Evolutionary conservation across 2,113 vertebrate species (phyloP), one percentile per base, ranked within the genome.

Genomic region (Myanophis thanlyinensis): DNA sequence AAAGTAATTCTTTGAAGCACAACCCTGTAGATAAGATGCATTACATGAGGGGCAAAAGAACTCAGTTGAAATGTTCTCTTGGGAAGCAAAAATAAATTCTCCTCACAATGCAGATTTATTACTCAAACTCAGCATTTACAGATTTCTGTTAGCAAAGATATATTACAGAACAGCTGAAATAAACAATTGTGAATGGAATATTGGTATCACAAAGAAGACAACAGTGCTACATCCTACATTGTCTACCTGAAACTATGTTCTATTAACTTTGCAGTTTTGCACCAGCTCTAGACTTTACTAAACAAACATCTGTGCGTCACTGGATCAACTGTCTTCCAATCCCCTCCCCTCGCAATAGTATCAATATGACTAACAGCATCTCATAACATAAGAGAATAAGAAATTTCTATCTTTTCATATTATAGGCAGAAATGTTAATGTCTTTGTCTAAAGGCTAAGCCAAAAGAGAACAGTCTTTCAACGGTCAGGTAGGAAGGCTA

Each of bases 1-100:
- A 95, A 94, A n/a, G 48, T 86, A 44, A 49, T 59, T 95, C 84
- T 52, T 52, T 47, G 67, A 1, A 48, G 30, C 48, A 48, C 7
- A 47, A 49, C 62, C 44, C 15, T 12, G 15, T 48, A n/a, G 46
- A 10, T 27, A 20, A 22, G 46, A 67, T 90, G 46, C 25, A 86
- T 47, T 47, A 49, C 2, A 15, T 87, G 85, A 51, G 85, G 48
- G 48, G 85, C 12, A 87, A 87, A n/a, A 87, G 13, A n/a, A 51
- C 1, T 51, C 27, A n/a, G 13, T 49, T 51, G 85, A 51, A 51
- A n/a, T 51, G 47, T 15, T n/a, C 13, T 51, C 13, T 25, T 30
- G 46, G 85, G 46, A 48, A 48, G 23, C 10, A 85, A 85, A 85
- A 46, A 40, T 85, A 47, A 47, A 47, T 12, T 85, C 1, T 85